Percentiles rank a stretch among this genome's conserved stretches.
phyloP scores from a whole-genome alignment of 2,113 vertebrate genomes.

The Thamnaconus septentrionalis region DNA sequence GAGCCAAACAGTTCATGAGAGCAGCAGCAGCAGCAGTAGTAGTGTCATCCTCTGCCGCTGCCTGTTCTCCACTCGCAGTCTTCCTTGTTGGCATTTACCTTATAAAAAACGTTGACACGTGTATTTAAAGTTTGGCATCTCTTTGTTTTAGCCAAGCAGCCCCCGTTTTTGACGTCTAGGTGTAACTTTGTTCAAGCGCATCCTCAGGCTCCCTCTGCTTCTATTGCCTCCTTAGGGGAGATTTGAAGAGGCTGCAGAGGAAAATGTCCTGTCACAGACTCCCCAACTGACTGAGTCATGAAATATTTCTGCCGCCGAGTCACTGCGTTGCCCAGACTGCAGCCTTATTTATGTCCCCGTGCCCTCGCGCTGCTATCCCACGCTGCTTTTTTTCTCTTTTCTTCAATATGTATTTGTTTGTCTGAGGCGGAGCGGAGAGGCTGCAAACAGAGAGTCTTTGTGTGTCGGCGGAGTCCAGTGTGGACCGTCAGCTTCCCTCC shows the following conservation, averaged over 20 bases:
- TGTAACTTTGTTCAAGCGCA: slow-evolving; percentile 52
- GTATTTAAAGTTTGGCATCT: slow-evolving; percentile 15
- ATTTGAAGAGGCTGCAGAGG: background rate
- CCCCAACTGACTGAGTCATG: slow-evolving; percentile 15
- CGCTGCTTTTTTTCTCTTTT: too few species aligned
- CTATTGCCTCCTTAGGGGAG: background rate
- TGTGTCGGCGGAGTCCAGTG: too few species aligned
- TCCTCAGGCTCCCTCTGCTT: background rate
- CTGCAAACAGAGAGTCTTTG: too few species aligned
- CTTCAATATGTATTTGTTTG: too few species aligned
- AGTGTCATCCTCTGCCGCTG: background rate
- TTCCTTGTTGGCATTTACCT: too few species aligned
- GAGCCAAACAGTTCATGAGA: slow-evolving; percentile 27
- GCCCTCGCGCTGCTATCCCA: too few species aligned
- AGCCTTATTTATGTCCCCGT: background rate
- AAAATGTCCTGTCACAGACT: background rate
- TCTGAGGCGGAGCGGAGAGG: too few species aligned
- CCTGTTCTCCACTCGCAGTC: too few species aligned
- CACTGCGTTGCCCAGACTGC: background rate
- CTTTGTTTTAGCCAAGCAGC: slow-evolving; percentile 36
- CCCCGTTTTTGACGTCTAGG: slow-evolving; percentile 47
- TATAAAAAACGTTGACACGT: too few species aligned
- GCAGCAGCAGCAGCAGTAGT: background rate
- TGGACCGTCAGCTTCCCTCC: too few species aligned
- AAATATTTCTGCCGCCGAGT: background rate